These are phyloP conservation scores for Cetoscarus ocellatus DNA, from an alignment of 2,797 vertebrate genomes.

Conservation along the genomic window DNA sequence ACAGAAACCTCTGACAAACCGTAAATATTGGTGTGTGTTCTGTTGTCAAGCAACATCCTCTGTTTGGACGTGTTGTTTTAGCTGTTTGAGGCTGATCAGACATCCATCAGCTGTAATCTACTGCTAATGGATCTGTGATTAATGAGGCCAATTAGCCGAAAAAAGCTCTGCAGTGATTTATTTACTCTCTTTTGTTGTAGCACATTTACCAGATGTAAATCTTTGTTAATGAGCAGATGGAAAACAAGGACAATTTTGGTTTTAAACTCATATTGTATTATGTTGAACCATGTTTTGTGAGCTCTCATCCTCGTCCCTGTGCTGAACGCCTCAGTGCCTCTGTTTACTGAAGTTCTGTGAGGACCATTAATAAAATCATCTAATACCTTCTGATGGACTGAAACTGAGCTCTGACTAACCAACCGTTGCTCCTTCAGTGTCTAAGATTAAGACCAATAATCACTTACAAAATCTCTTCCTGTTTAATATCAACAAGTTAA, in stretches of 20 bases:
- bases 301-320: not conserved
- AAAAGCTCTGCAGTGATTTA: not conserved
- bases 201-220: slow-evolving; percentile 3
- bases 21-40: not conserved
- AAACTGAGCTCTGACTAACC: not conserved
- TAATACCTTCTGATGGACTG: slow-evolving; percentile 14
- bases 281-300: not conserved
- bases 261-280: too few relatives aligned
- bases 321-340: not conserved
- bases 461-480: not conserved
- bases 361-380: slow-evolving; percentile 24
- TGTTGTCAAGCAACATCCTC: slow-evolving; percentile 11
- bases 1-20: not conserved
- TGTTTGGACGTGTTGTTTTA: slow-evolving; percentile 7
- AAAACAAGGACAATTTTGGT: not conserved
- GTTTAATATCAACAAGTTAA: not conserved
- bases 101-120: not conserved
- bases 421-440: not conserved
- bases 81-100: not conserved
- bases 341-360: slow-evolving; percentile 7
- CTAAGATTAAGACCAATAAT: not conserved
- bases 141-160: slow-evolving; percentile 3
- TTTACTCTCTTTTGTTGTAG: not conserved
- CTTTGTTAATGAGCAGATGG: not conserved
- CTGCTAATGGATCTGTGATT: slow-evolving; percentile 13